Conservation (phyloP, 2,797 vertebrate genomes). For the Halcyon chelicuti region DNA sequence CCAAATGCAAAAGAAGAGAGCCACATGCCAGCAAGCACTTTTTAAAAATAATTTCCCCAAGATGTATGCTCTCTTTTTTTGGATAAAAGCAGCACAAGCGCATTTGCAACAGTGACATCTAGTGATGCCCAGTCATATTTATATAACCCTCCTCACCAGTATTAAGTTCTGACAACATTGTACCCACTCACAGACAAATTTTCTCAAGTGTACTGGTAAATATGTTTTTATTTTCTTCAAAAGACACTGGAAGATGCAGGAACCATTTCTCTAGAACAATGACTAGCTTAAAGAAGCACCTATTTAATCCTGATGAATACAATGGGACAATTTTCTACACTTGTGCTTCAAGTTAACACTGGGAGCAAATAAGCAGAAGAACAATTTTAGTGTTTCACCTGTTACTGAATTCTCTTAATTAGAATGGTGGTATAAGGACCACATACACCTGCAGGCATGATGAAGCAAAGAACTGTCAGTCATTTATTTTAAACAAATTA, state of each 20-base stretch:
- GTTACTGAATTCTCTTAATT: neutral
- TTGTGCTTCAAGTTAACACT: neutral
- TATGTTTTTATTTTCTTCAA: neutral
- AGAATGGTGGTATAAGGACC: neutral
- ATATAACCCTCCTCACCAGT: neutral
- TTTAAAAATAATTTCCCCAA: neutral
- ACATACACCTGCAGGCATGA: neutral
- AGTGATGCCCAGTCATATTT: neutral
- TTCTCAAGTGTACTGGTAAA: neutral
- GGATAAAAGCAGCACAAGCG: neutral
- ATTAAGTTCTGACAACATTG: neutral
- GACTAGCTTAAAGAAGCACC: neutral
- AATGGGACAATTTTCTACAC: neutral
- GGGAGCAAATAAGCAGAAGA: neutral
- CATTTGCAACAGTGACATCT: conserved; percentile 40
- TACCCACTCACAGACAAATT: neutral
- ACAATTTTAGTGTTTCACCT: neutral
- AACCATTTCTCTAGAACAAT: neutral
- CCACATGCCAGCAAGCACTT: neutral
- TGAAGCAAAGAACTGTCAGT: neutral
- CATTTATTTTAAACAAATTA: neutral
- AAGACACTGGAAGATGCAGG: neutral
- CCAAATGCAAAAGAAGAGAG: neutral
- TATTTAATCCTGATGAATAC: neutral
- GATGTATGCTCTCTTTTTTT: neutral